Conservation (phyloP, 2,888 invertebrate species). For the Xanthia icteritia region DNA sequence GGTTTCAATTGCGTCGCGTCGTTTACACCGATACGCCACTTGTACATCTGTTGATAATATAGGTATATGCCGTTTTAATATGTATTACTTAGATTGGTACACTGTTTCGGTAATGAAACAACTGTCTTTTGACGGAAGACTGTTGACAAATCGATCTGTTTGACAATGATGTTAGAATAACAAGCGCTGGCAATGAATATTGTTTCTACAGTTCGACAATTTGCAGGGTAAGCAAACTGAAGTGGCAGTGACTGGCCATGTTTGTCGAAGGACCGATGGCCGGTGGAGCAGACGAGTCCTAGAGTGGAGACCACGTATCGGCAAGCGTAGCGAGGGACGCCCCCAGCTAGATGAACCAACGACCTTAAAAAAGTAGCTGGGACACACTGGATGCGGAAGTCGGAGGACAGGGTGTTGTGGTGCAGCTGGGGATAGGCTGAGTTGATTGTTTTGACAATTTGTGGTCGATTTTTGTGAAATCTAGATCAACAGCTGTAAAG, state of each 20-base stretch:
- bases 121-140: slow-evolving; percentile 19
- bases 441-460: not conserved
- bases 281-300: too few relatives aligned
- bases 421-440: too few relatives aligned
- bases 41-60: slow-evolving; percentile 67
- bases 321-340: too few relatives aligned
- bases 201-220: not conserved
- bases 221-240: too few relatives aligned
- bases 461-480: not conserved
- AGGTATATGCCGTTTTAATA: slow-evolving; percentile 32
- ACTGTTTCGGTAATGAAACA: not conserved
- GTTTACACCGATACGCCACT: slow-evolving; percentile 77
- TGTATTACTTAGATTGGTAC: slow-evolving; percentile 4
- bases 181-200: not conserved
- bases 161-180: not conserved
- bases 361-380: too few relatives aligned
- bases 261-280: too few relatives aligned
- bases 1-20: slow-evolving; percentile 76
- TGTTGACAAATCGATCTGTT: not conserved
- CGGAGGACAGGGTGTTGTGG: too few relatives aligned
- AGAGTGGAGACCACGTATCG: too few relatives aligned
- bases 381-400: too few relatives aligned
- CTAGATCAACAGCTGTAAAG: not conserved
- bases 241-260: too few relatives aligned
- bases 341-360: too few relatives aligned